These are phyloP conservation scores for Gnatocerus cornutus DNA, from an alignment of 2,888 invertebrate species.

Conservation along the genomic window DNA sequence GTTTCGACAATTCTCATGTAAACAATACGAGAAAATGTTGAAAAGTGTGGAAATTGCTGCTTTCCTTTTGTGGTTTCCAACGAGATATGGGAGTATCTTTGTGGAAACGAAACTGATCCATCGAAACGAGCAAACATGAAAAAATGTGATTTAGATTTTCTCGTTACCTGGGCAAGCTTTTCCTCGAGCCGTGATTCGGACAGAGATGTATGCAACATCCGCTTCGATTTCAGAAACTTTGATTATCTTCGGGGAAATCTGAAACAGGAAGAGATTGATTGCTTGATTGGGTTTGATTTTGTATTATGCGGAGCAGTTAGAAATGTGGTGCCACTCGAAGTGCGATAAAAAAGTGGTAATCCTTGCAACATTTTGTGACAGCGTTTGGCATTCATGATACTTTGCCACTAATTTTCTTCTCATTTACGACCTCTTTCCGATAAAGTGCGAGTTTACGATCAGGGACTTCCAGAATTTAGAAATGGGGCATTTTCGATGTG, in stretches of 20 bases:
- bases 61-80: neutral
- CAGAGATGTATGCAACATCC: conserved; percentile 2
- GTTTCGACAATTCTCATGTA: neutral
- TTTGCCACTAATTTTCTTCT: too few relatives aligned
- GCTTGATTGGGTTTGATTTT: neutral
- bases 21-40: neutral
- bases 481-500: too few relatives aligned
- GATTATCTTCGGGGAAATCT: conserved; percentile 1
- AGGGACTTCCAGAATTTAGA: too few relatives aligned
- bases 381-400: too few relatives aligned
- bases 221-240: neutral
- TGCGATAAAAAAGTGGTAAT: too few relatives aligned
- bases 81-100: neutral
- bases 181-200: conserved; percentile 4
- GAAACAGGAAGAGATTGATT: neutral
- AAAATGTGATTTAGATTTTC: conserved; percentile 1
- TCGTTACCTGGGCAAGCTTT: conserved; percentile 4
- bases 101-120: neutral
- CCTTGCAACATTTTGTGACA: too few relatives aligned
- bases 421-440: too few relatives aligned
- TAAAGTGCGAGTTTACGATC: too few relatives aligned
- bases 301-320: neutral
- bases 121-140: conserved; percentile 4
- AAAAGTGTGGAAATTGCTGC: conserved; percentile 2
- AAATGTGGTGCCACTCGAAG: too few relatives aligned